Base-by-base conservation (phyloP, 2,113 vertebrate species). In the Diglossa brunneiventris region DNA sequence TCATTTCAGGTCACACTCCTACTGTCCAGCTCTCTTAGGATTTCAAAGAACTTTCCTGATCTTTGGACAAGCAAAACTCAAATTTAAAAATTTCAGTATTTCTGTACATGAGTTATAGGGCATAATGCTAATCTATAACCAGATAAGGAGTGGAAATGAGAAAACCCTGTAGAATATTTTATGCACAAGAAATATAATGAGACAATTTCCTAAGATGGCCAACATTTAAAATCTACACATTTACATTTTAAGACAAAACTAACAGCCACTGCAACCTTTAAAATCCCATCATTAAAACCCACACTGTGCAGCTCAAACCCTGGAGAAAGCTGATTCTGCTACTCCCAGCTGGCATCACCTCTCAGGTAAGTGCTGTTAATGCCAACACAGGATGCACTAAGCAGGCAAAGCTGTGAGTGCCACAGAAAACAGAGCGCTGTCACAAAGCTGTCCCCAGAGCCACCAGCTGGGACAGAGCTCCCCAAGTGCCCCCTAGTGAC, bases 401-500 rank as follows among this genome's bases (percentile, higher is more conserved):
- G 47, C 46, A 62, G 73, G 78, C 20, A 82, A 68, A 35, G 15
- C 53, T 20, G 2, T 4, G 5, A 41, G 55, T 12, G 50, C 14
- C 68, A 62, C 42, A 27, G 2, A 3, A 35, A 62, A 22, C 41
- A 49, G 7, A 66, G 44, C 76, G 47, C 2, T 20, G 55, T 2
- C 39, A 61, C 4, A 20, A n/a, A 41, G 58, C 30, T 37, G 37
- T 1, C 31, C 44, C 47, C 23, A 7, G 35, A 83, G 64, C 30
- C 67, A 89, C 42, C 35, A 35, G 61, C 33, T 11, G 11, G 19
- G 9, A 50, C 42, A 75, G 63, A 86, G 56, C 41, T 83, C 83
- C 24, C 47, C 16, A 87, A 78, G 79, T 87, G 95, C 90, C 94
- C 85, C 62, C 93, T 96, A 92, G 95, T 69, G 93, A 93, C 92